Evolutionary conservation across 2,113 vertebrate genomes (phyloP).

Genomic region (Chaenogobius annularis): DNA sequence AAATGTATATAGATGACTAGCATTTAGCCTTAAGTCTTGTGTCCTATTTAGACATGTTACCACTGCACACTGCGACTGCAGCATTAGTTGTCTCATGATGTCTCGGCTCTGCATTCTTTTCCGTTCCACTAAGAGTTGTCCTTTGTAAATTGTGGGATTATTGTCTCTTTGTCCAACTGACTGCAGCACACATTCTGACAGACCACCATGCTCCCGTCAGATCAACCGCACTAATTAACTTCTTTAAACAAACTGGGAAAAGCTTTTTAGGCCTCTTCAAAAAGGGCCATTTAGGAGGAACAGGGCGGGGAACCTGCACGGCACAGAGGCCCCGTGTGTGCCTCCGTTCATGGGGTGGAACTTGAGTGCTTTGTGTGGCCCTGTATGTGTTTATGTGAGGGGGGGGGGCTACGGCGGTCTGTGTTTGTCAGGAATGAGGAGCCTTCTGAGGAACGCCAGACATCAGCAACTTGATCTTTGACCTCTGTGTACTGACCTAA

Average conservation of each 20-base stretch:
- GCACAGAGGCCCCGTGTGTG: constrained; percentile 40
- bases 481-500: constrained; percentile 46
- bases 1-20: too few species aligned
- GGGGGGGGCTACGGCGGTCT: constrained; percentile 21
- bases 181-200: constrained; percentile 49
- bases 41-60: not conserved
- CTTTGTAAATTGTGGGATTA: constrained; percentile 38
- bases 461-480: constrained; percentile 57
- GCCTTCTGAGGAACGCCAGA: constrained; percentile 63
- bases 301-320: constrained; percentile 38
- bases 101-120: not conserved
- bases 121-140: not conserved
- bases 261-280: constrained; percentile 77
- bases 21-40: too few species aligned
- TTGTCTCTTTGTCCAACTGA: constrained; percentile 60
- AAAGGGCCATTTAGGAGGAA: constrained; percentile 74
- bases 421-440: constrained; percentile 42
- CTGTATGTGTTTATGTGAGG: constrained; percentile 49
- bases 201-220: constrained; percentile 63
- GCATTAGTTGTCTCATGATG: not conserved
- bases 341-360: constrained; percentile 69
- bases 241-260: constrained; percentile 81
- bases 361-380: constrained; percentile 58
- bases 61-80: not conserved
- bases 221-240: constrained; percentile 71